Conservation (phyloP, 2,797 vertebrate genomes). For the Chrosomus eos region DNA sequence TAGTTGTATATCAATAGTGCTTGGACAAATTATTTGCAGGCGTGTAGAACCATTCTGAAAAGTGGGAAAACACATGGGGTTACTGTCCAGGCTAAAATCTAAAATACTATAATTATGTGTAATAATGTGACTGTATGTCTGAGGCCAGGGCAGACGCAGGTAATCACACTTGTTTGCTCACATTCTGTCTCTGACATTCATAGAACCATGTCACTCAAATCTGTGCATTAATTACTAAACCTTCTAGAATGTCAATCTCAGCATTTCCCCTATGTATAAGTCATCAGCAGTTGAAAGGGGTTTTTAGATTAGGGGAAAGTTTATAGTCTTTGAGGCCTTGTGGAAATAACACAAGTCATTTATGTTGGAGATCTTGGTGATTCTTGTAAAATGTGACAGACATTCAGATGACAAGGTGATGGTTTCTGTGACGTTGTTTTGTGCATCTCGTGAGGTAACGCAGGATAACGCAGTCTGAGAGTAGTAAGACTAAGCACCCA, state of each 20-base stretch:
- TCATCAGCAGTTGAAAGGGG: conserved; percentile 44
- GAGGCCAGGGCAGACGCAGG: neutral
- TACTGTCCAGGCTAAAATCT: neutral
- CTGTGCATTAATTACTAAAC: neutral
- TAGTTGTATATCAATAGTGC: neutral
- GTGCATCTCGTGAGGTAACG: neutral
- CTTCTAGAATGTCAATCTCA: neutral
- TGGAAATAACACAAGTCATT: conserved; percentile 29
- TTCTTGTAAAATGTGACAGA: neutral
- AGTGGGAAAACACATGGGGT: neutral
- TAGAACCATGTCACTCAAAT: neutral
- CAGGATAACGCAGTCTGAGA: neutral
- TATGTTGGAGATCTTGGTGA: neutral
- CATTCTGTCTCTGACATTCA: too few species aligned
- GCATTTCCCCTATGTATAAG: conserved; percentile 35
- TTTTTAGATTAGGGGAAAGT: conserved; percentile 33
- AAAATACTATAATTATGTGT: neutral
- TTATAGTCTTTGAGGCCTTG: neutral
- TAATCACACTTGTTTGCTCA: neutral
- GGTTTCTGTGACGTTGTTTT: neutral
- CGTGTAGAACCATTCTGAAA: neutral
- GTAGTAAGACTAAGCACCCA: neutral
- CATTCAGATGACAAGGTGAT: neutral
- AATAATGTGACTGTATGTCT: neutral
- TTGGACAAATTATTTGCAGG: neutral